Conservation (phyloP, 2,113 vertebrate genomes). For the Phalacrocorax brasilianus region DNA sequence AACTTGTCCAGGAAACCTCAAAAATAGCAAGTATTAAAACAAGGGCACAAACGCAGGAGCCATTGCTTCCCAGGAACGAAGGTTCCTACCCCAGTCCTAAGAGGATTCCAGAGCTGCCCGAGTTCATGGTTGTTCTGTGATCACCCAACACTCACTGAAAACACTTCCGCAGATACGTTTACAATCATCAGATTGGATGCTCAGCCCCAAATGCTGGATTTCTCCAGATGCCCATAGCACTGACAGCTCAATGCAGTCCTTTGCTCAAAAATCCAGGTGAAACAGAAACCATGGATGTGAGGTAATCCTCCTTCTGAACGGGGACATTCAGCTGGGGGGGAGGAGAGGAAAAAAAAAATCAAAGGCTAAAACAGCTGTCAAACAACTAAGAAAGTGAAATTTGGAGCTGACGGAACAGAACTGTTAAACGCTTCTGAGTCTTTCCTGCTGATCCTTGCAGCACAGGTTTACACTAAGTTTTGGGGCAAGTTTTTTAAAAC, state of each 20-base stretch:
- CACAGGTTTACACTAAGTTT: neutral
- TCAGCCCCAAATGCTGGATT: neutral
- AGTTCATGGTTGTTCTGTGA: neutral
- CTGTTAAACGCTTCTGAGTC: neutral
- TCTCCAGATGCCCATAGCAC: neutral
- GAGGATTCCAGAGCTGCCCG: neutral
- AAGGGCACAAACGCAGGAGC: neutral
- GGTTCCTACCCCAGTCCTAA: neutral
- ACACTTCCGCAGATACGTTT: neutral
- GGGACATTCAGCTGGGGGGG: neutral
- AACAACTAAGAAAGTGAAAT: neutral
- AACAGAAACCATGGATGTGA: neutral
- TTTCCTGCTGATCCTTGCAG: neutral
- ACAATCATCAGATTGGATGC: neutral
- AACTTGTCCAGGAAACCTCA: neutral
- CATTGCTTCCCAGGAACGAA: neutral
- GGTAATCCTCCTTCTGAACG: neutral
- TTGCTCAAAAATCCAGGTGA: neutral
- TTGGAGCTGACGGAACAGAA: neutral
- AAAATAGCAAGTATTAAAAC: neutral
- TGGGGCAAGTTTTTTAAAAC: neutral
- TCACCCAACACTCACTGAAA: neutral
- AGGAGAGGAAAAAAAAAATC: fast-evolving
- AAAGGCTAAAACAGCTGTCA: neutral
- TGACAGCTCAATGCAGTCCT: neutral